These are phyloP conservation scores for Leptobrachium leishanense DNA, from an alignment of 2,113 vertebrate genomes.

Conservation along the genomic window DNA sequence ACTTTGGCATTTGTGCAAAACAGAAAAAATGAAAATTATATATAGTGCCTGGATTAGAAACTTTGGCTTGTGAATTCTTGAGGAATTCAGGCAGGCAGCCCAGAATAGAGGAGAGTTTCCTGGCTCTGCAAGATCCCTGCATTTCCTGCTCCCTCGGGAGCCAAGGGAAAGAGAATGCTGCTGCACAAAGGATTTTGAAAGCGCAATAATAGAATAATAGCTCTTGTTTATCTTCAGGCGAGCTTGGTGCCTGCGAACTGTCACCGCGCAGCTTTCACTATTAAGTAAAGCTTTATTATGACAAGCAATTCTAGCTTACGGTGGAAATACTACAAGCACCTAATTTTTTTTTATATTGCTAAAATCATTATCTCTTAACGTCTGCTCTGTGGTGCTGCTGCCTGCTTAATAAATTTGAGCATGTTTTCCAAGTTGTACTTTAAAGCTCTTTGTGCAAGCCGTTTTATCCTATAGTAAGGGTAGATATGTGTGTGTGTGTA, in stretches of 20 bases:
- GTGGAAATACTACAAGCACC: slow-evolving; percentile 3
- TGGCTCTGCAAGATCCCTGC: slow-evolving; percentile 62
- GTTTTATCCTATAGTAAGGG: too few species aligned
- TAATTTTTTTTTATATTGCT: slow-evolving; percentile 6
- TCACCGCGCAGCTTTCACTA: not conserved
- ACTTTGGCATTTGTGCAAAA: slow-evolving; percentile 59
- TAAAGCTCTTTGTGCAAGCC: too few species aligned
- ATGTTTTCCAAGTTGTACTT: too few species aligned
- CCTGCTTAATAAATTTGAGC: not conserved
- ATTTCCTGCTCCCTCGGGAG: slow-evolving; percentile 61
- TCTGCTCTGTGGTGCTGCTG: not conserved
- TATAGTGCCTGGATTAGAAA: slow-evolving; percentile 59
- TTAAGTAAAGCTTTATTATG: slow-evolving; percentile 9
- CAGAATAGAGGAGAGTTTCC: slow-evolving; percentile 69
- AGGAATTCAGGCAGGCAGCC: slow-evolving; percentile 77
- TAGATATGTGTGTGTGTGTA: too few species aligned
- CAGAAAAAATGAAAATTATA: slow-evolving; percentile 54
- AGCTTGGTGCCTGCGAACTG: slow-evolving; percentile 5
- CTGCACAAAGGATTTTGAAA: slow-evolving; percentile 29
- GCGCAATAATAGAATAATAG: slow-evolving; percentile 33
- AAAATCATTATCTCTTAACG: not conserved
- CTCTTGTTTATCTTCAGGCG: slow-evolving; percentile 34
- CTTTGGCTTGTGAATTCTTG: slow-evolving; percentile 70
- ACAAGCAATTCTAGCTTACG: not conserved
- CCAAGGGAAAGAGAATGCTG: slow-evolving; percentile 51